Evolutionary conservation across 2,797 vertebrate genomes (phyloP).

Genomic region (Alectoris magna): DNA sequence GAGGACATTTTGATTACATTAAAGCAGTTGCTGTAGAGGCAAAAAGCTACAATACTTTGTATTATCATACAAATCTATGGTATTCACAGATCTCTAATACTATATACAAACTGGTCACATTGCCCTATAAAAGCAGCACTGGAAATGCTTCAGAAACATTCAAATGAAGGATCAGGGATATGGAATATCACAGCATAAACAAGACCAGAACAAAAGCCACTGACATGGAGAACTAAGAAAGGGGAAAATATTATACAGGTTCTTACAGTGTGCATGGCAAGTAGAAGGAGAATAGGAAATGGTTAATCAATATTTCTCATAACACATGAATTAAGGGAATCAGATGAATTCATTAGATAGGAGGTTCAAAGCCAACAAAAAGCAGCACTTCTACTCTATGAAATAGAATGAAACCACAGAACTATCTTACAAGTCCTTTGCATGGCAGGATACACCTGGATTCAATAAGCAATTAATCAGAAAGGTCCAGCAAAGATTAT

Average conservation of each 20-base stretch:
- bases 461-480: constrained; percentile 11
- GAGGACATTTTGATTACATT: not conserved
- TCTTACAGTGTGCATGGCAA: not conserved
- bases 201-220: not conserved
- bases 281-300: not conserved
- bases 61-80: accelerated
- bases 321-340: not conserved
- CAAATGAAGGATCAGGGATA: not conserved
- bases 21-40: not conserved
- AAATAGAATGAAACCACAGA: not conserved
- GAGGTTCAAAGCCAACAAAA: constrained; percentile 6
- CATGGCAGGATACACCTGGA: not conserved
- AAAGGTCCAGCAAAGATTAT: constrained; percentile 25
- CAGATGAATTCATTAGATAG: constrained; percentile 9
- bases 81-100: not conserved
- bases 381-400: not conserved
- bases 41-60: not conserved
- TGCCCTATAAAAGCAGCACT: not conserved
- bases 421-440: not conserved
- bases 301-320: not conserved
- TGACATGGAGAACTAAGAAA: not conserved
- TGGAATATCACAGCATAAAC: not conserved
- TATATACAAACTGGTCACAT: not conserved
- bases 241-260: not conserved
- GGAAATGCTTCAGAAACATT: not conserved